Evolutionary conservation across 2,888 invertebrate species (phyloP), one percentile per base, ranked within the genome.

Genomic region (Xestia ashworthii): DNA sequence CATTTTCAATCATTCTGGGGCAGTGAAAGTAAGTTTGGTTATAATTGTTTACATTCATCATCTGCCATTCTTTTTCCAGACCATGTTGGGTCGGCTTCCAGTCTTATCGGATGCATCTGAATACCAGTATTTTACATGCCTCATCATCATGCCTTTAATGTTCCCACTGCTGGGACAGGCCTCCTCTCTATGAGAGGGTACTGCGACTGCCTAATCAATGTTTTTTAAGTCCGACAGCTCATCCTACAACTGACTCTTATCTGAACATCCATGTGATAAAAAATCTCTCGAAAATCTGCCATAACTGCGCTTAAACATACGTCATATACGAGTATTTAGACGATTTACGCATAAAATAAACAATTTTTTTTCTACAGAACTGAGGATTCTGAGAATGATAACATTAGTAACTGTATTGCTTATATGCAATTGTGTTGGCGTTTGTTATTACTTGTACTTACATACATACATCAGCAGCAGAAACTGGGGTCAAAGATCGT

Each of bases 401-500:
- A 46, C n/a, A 58, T 62, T 55, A 41, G 55, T n/a, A 32, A 32
- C 32, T 32, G 32, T 1, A 68, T 38, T 22, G 25, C 14, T 25
- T 2, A 5, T 32, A 25, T 22, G 14, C 41, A 32, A 81, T 65
- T 44, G 19, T n/a, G 14, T n/a, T 46, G 22, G 4, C 14, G 44
- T 41, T 14, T 50, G 0, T 53, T 38, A 22, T 1, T 32, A 48
- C 38, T 48, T 8, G 16, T 38, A 32, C 16, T 1, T 62, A 48
- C 19, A 19, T 38, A 22, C 22, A n/a, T 16, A 55, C n/a, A 55
- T 32, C 1, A 38, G n/a, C 3, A 22, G 38, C 0, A 48, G 3
- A 50, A 19, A n/a, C n/a, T 58, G 14, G 50, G 65, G 55, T 46
- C 65, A 55, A 68, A 85, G 70, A 73, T 85, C 82, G n/a, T 82